Base-by-base conservation (phyloP, 92 coral and sea anemone species). In the Bergia puertoricense region DNA sequence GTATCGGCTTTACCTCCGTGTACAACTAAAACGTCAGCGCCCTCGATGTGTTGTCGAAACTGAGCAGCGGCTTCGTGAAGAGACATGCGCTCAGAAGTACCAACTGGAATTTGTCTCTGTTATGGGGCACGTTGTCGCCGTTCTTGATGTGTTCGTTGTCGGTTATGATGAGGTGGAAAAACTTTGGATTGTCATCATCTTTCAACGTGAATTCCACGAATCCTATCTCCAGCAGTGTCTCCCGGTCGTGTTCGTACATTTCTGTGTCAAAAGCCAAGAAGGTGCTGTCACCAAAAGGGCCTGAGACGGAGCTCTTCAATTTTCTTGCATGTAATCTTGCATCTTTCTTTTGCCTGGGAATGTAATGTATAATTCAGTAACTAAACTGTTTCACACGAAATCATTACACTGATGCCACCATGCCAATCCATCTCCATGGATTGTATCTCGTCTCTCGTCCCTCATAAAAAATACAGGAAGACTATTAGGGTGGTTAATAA, bases 171-270 rank as follows among this genome's bases (percentile, higher is more conserved):
- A 2, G 86, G 69, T 93, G 96, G 69, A 86, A 89, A 18, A 81
- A 56, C 51, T 89, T 85, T 4, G 82, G 80, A 0, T 72, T 56
- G 50, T 85, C 90, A 81, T 75, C 86, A 5, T 75, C 76, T 73
- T 81, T 46, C 22, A 94, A 22, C 16, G 81, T 67, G 77, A 90
- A 90, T 87, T 59, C 82, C 73, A 67, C 90, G 6, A 44, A 94
- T 51, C 98, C 94, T 44, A 94, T 89, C 86, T 94, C 94, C 11
- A 94, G 92, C 59, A 94, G 50, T 59, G 81, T 80, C 16, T 85
- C 79, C 91, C 82, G 88, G 44, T 94, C 91, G 45, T 89, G 48
- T 6, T 94, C 94, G 68, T 93, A 90, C 8, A 89, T 90, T 73
- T 93, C 94, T 2, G 90, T 59, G 76, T 94, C 94, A 81, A 89